phyloP scores from a whole-genome alignment of 1,140 invertebrate species.

The Zelostemma sp. region DNA sequence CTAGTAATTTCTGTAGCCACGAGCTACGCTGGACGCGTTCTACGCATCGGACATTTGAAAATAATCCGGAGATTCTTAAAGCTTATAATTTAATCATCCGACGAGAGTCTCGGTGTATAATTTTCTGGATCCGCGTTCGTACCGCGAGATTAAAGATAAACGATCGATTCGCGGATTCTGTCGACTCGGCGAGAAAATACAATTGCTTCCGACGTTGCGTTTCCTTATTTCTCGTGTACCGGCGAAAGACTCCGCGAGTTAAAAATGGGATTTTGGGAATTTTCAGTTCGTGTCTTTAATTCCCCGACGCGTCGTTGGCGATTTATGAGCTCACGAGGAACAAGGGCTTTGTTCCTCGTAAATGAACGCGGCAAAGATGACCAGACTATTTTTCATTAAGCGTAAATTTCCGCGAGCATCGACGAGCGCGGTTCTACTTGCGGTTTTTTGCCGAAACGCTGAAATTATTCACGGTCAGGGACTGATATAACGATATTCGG shows the following conservation, averaged over 20 bases:
- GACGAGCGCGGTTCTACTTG: background rate
- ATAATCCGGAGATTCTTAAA: too few species aligned
- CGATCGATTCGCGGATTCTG: too few species aligned
- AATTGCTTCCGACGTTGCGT: constrained; percentile 24
- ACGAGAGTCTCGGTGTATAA: too few species aligned
- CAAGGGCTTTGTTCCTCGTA: constrained; percentile 44
- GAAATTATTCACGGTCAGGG: background rate
- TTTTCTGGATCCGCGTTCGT: too few species aligned
- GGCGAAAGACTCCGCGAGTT: too few species aligned
- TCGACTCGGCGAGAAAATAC: too few species aligned
- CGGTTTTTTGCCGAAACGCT: background rate
- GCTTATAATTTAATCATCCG: too few species aligned
- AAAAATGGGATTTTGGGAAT: too few species aligned
- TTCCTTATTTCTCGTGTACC: constrained; percentile 37
- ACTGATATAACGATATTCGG: background rate
- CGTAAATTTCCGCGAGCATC: constrained; percentile 18
- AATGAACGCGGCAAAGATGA: constrained; percentile 19
- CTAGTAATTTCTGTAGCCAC: too few species aligned
- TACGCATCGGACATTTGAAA: too few species aligned
- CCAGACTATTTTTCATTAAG: constrained; percentile 42
- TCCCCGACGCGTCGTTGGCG: constrained; percentile 38
- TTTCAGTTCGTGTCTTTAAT: constrained; percentile 46
- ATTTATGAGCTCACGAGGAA: constrained; percentile 42
- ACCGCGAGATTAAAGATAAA: too few species aligned
- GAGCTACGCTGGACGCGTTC: too few species aligned